Base-by-base conservation (phyloP, 2,113 vertebrate species). In the Ciconia stormi region DNA sequence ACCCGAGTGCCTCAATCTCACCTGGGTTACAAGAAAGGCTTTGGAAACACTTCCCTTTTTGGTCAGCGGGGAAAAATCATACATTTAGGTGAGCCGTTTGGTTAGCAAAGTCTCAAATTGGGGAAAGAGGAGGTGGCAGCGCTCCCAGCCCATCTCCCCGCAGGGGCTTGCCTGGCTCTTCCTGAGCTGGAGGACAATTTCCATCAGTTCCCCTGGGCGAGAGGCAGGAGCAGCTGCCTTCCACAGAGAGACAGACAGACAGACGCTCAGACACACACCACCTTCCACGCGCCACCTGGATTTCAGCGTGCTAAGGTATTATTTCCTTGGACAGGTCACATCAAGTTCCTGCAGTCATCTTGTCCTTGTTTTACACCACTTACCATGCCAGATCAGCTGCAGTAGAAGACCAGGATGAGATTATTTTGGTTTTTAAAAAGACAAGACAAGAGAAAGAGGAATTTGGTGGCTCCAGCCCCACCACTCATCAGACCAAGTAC, bases 61-160 rank as follows among this genome's bases (percentile, higher is more conserved):
- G 69, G 36, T 61, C 69, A 87, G 44, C 3, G 1, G 53, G 18
- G 30, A 53, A 56, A 38, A 38, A 20, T 5, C 36, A 2, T 2
- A 32, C 1, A 2, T 49, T 55, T 6, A 20, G 16, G 47, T 5
- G 47, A 73, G 83, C 38, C 0, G 1, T 44, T 40, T 18, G 25
- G 36, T n/a, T 19, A 25, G 36, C 44, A 27, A 69, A 34, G n/a
- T 47, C 50, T 71, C 27, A 16, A 10, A 16, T 25, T 2, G 17
- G 27, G n/a, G 32, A 27, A 55, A 69, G 29, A 23, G 49, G 69
- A 83, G 26, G 32, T 32, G 58, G 90, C 42, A 65, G 50, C 7
- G 3, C 42, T 47, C 55, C n/a, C 58, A 74, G 73, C 11, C n/a
- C 34, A 30, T 16, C 61, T 36, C 38, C 66, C 36, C 0, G 1